phyloP scores from a whole-genome alignment of 2,888 invertebrate species.

The Eurytoma adleriae region DNA sequence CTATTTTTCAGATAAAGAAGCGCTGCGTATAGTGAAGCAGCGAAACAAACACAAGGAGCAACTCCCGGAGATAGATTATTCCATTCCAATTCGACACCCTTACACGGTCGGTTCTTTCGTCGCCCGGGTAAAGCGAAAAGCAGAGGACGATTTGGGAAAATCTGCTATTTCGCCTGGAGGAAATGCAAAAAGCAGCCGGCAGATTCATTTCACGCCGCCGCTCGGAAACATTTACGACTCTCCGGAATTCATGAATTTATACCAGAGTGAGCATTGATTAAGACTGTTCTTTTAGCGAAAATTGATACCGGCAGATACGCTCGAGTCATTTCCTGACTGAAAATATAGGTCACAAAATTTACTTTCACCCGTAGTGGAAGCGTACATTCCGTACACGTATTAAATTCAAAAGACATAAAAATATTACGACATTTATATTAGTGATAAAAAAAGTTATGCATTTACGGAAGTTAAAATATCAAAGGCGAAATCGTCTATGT shows the following conservation, averaged over 20 bases:
- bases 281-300: background rate
- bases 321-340: too few relatives aligned
- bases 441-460: too few relatives aligned
- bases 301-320: too few relatives aligned
- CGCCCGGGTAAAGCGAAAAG: slow-evolving; percentile 22
- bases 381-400: too few relatives aligned
- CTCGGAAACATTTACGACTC: slow-evolving; percentile 51
- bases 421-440: too few relatives aligned
- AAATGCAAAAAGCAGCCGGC: slow-evolving; percentile 65
- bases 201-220: slow-evolving; percentile 63
- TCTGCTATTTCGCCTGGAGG: slow-evolving; percentile 57
- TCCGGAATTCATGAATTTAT: slow-evolving; percentile 5
- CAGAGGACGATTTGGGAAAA: background rate
- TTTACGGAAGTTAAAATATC: too few relatives aligned
- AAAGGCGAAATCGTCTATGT: too few relatives aligned
- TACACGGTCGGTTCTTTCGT: slow-evolving; percentile 1
- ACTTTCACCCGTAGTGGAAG: too few relatives aligned
- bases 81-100: slow-evolving; percentile 8
- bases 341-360: too few relatives aligned
- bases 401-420: too few relatives aligned
- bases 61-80: slow-evolving; percentile 15
- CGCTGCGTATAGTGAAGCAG: background rate
- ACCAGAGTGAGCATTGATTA: slow-evolving; percentile 2
- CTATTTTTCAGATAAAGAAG: slow-evolving; percentile 14
- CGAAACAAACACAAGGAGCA: background rate